Conservation (phyloP, 2,888 invertebrate species). For the Pandemis cinnamomeana region DNA sequence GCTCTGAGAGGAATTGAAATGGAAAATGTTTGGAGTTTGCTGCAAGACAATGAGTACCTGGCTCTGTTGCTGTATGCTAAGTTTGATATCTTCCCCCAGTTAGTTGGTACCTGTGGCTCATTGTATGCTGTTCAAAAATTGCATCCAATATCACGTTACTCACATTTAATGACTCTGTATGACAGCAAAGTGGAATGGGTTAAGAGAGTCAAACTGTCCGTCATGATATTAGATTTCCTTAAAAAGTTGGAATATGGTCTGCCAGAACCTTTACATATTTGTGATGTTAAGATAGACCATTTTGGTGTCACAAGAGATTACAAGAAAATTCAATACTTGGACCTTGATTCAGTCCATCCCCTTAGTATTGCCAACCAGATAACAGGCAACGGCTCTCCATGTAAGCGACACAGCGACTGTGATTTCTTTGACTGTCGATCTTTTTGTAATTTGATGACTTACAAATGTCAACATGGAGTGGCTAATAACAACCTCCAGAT, state of each 20-base stretch:
- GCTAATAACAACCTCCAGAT: slow-evolving; percentile 88
- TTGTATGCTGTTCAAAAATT: slow-evolving; percentile 87
- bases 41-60: slow-evolving; percentile 88
- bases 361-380: slow-evolving; percentile 79
- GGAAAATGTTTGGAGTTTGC: slow-evolving; percentile 86
- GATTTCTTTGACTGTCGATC: slow-evolving; percentile 88
- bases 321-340: slow-evolving; percentile 85
- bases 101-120: slow-evolving; percentile 87
- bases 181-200: slow-evolving; percentile 85
- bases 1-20: slow-evolving; percentile 77
- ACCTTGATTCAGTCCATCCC: slow-evolving; percentile 86
- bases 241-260: slow-evolving; percentile 84
- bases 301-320: slow-evolving; percentile 84
- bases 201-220: slow-evolving; percentile 80
- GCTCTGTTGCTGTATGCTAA: slow-evolving; percentile 84
- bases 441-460: slow-evolving; percentile 79
- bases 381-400: slow-evolving; percentile 74
- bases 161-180: slow-evolving; percentile 78
- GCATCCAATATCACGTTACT: slow-evolving; percentile 80
- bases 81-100: slow-evolving; percentile 86
- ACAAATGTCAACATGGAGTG: slow-evolving; percentile 82
- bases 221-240: slow-evolving; percentile 86
- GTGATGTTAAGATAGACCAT: slow-evolving; percentile 88
- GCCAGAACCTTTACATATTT: slow-evolving; percentile 86
- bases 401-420: slow-evolving; percentile 86